A percentile compares a stretch with the other conserved stretches of the same genome.
Conservation (phyloP, 1,140 invertebrate genomes). For the Drosophila trapezifrons region DNA sequence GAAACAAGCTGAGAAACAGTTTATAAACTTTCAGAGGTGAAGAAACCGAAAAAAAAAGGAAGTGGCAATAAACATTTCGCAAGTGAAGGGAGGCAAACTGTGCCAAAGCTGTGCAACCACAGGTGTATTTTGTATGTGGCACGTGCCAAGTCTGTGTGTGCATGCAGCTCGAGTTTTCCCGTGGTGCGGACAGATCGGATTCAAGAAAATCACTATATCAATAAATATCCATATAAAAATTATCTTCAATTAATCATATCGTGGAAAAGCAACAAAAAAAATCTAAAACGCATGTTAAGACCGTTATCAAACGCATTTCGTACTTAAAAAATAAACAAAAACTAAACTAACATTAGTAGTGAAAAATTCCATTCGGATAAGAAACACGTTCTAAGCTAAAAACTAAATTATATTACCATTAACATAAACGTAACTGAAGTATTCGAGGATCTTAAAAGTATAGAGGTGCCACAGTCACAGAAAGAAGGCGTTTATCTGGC, state of each 20-base stretch:
- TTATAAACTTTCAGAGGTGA: conserved; percentile 69
- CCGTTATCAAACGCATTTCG: conserved; percentile 61
- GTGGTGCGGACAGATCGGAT: conserved; percentile 10
- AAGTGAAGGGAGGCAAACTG: conserved; percentile 27
- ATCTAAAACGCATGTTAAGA: conserved; percentile 56
- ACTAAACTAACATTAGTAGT: conserved; percentile 74
- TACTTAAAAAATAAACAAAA: conserved; percentile 56
- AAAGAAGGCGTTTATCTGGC: conserved; percentile 17
- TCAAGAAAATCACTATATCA: conserved; percentile 53
- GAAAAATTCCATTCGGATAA: conserved; percentile 50
- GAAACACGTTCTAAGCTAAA: conserved; percentile 59
- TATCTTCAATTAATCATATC: conserved; percentile 75
- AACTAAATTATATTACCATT: conserved; percentile 67
- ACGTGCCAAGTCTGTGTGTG: conserved; percentile 20
- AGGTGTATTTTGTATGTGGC: conserved; percentile 41
- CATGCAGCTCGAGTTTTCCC: conserved; percentile 36
- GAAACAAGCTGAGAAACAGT: conserved; percentile 51
- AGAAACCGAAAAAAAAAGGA: conserved; percentile 40
- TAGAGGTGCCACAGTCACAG: conserved; percentile 13
- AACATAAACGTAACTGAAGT: conserved; percentile 29
- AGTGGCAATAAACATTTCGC: conserved; percentile 37
- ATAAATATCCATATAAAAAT: conserved; percentile 60
- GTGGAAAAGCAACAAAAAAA: conserved; percentile 60
- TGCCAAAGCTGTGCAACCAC: conserved; percentile 47
- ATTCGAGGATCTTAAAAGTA: conserved; percentile 34